Base-by-base conservation (phyloP, 2,888 invertebrate genomes). In the Drosophila yooni region DNA sequence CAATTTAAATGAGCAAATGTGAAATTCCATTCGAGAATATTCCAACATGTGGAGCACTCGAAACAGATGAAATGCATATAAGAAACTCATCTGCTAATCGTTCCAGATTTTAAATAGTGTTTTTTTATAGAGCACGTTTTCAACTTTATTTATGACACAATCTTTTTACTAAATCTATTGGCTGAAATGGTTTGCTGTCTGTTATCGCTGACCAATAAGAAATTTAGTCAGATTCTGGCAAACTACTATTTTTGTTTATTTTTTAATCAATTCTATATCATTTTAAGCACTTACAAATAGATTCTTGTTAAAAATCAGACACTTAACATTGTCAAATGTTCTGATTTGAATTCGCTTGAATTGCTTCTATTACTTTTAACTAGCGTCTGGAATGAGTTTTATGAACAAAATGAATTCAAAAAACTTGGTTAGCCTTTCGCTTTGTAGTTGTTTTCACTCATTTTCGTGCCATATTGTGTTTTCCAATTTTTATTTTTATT, bases 401-500 rank as follows among this genome's bases (percentile, higher is more conserved):
- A 52, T 58, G 34, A 53, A 31, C 57, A 56, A 60, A 81, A 72
- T 79, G 68, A 83, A 81, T 54, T 76, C 51, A 36, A 53, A 58
- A 56, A 50, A 66, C 70, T 68, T 61, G 70, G 67, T 66, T 74
- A 60, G 83, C 60, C 68, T 36, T 10, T 48, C 5, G 51, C 18
- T 54, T 74, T 67, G 56, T 67, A 70, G 71, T 79, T 69, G 67
- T 70, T 73, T 74, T 67, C 64, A 70, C 15, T 46, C 0, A 25
- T 77, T 83, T 79, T 84, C 74, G 78, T 82, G 80, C 75, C 83
- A 87, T 87, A 78, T 83, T 89, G 79, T 81, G 81, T 83, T 79
- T 81, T 77, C 38, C 29, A 56, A 51, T 59, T 46, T 60, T 76
- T 58, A 58, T 36, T 79, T 68, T 27, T 33, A 27, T 57, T 64